A percentile compares a stretch with the other conserved stretches of the same genome.
Evolutionary conservation across 2,113 vertebrate species (phyloP).

Genomic region (Aplodontia rufa): DNA sequence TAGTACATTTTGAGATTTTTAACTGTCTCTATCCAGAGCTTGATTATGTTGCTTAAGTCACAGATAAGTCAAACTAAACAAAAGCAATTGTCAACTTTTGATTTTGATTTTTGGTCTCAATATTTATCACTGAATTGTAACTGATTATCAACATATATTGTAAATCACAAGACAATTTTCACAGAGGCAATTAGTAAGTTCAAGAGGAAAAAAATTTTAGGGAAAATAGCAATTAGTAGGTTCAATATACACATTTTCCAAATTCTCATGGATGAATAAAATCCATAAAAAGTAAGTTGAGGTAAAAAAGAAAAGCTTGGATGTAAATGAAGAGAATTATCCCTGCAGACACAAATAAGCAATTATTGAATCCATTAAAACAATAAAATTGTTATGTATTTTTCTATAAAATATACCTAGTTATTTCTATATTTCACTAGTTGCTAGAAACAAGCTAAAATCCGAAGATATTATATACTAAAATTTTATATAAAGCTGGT

Average conservation of each 20-base stretch:
- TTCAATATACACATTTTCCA: constrained; percentile 4
- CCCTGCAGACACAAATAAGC: neutral
- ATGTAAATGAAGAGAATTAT: neutral
- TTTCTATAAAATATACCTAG: neutral
- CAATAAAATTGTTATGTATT: neutral
- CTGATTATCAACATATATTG: neutral
- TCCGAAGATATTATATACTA: neutral
- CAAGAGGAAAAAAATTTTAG: neutral
- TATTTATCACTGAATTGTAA: neutral
- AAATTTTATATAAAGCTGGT: neutral
- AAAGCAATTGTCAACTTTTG: neutral
- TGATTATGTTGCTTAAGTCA: neutral
- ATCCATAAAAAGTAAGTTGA: constrained; percentile 13
- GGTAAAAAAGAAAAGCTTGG: neutral
- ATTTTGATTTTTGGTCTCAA: neutral
- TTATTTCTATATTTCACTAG: neutral
- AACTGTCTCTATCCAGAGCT: neutral
- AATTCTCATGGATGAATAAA: neutral
- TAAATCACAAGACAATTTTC: neutral
- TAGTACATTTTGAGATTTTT: neutral
- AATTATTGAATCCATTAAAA: neutral
- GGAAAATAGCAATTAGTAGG: neutral
- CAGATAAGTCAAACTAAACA: neutral
- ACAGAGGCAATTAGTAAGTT: neutral
- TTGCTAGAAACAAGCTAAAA: neutral